Evolutionary conservation across 1,140 invertebrate genomes (phyloP).

Genomic region (Lordiphosa collinella): DNA sequence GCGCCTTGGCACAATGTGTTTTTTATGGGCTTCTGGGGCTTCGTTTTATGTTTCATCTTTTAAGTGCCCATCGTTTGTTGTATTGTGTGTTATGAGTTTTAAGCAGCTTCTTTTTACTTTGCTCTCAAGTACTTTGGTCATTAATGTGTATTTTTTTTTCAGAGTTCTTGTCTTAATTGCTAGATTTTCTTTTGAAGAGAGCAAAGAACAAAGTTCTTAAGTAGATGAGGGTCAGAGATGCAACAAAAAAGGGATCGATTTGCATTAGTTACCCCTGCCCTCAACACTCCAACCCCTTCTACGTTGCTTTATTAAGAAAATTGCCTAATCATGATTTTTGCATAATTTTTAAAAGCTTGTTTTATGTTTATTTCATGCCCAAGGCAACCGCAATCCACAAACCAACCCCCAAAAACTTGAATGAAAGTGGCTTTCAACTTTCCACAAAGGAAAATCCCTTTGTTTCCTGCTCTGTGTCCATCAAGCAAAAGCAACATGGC

Average conservation of each 20-base stretch:
- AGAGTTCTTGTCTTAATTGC: slow-evolving; percentile 52
- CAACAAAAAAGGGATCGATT: no score
- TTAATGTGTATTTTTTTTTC: slow-evolving; percentile 38
- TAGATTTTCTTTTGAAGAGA: slow-evolving; percentile 39
- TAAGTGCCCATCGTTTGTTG: slow-evolving; percentile 66
- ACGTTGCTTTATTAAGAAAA: slow-evolving; percentile 28
- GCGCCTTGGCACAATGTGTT: slow-evolving; percentile 68
- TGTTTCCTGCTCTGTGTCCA: slow-evolving; percentile 23
- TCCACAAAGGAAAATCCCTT: slow-evolving; percentile 25
- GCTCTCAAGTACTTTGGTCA: slow-evolving; percentile 40
- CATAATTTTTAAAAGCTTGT: slow-evolving; percentile 66
- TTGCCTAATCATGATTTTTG: slow-evolving; percentile 70
- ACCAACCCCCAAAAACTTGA: slow-evolving; percentile 13
- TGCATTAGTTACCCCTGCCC: background rate
- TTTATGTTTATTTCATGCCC: slow-evolving; percentile 18
- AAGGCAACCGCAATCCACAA: background rate
- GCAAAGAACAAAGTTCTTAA: no score
- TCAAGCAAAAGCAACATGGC: slow-evolving; percentile 8
- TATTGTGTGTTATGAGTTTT: slow-evolving; percentile 38
- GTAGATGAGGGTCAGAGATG: no score
- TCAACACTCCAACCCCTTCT: background rate
- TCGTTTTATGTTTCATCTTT: slow-evolving; percentile 75
- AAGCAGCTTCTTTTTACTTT: slow-evolving; percentile 42
- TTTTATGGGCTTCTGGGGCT: slow-evolving; percentile 65
- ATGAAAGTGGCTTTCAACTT: slow-evolving; percentile 41